phyloP scores from a whole-genome alignment of 1,140 invertebrate species.

The Pomacea maculata region DNA sequence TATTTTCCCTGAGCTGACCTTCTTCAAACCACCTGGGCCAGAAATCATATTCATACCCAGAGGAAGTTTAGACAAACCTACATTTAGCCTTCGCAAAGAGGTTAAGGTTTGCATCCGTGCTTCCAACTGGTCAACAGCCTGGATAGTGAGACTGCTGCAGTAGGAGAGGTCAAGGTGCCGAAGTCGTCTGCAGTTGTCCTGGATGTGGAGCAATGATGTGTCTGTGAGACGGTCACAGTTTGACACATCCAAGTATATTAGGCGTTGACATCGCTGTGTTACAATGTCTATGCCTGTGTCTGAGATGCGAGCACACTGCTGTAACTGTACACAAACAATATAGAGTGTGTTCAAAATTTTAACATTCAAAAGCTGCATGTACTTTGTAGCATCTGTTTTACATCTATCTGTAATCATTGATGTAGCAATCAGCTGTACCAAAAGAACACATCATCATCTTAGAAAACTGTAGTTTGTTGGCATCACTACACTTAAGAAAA shows the following conservation, averaged over 20 bases:
- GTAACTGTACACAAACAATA: constrained; percentile 35
- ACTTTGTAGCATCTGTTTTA: too few species aligned
- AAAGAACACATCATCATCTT: too few species aligned
- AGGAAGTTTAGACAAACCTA: constrained; percentile 9
- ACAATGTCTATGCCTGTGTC: constrained; percentile 73
- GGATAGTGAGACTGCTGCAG: constrained; percentile 69
- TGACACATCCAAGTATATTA: constrained; percentile 74
- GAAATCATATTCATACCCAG: too few species aligned
- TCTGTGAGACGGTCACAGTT: constrained; percentile 76
- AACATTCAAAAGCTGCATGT: too few species aligned
- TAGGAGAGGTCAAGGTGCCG: constrained; percentile 71
- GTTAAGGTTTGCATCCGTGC: constrained; percentile 26
- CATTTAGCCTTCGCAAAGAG: neutral
- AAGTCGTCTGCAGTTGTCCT: constrained; percentile 69
- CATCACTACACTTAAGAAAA: too few species aligned
- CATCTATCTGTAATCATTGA: too few species aligned
- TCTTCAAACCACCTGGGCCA: too few species aligned
- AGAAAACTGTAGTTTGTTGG: too few species aligned
- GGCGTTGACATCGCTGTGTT: constrained; percentile 69
- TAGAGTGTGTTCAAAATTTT: too few species aligned
- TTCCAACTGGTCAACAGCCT: constrained; percentile 54
- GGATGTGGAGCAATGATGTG: constrained; percentile 71
- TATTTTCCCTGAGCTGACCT: too few species aligned
- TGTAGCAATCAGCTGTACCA: too few species aligned
- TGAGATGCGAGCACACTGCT: constrained; percentile 69